These are phyloP conservation scores for Sussaba pulchella DNA, from an alignment of 2,888 invertebrate species.

Conservation along the genomic window DNA sequence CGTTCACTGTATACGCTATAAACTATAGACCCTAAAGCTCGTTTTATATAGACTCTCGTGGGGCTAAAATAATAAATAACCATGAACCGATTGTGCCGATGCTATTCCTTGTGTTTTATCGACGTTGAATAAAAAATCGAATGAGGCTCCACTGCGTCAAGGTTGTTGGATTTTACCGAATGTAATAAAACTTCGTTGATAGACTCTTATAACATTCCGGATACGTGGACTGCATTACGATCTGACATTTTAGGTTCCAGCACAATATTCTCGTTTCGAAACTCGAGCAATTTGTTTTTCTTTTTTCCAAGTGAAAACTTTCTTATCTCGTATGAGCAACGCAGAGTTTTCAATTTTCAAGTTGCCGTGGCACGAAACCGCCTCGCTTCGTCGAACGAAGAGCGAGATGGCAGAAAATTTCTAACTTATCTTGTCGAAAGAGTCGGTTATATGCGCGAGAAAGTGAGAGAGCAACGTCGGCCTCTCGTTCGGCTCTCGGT, in stretches of 20 bases:
- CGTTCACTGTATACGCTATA: slow-evolving; percentile 3
- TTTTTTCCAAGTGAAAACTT: slow-evolving; percentile 29
- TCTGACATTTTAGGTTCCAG: not conserved
- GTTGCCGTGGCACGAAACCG: not conserved
- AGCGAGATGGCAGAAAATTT: slow-evolving; percentile 15
- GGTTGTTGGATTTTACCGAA: not conserved
- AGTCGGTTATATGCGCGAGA: not conserved
- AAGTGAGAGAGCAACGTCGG: not conserved
- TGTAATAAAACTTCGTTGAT: slow-evolving; percentile 32
- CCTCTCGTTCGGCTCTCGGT: not conserved
- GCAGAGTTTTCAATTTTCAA: slow-evolving; percentile 48
- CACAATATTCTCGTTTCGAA: slow-evolving; percentile 6
- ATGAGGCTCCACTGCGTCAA: not conserved
- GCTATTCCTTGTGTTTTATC: not conserved
- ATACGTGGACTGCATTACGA: slow-evolving; percentile 18
- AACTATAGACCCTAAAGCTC: not conserved
- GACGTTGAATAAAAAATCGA: not conserved
- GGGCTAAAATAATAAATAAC: not conserved
- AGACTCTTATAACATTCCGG: slow-evolving; percentile 13
- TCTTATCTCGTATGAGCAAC: not conserved
- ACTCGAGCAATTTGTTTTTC: not conserved
- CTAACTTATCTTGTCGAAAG: slow-evolving; percentile 16
- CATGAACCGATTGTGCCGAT: not conserved
- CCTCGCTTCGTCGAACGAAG: not conserved
- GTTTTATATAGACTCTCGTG: not conserved